phyloP scores from a whole-genome alignment of 2,113 vertebrate genomes.

The Xiphophorus maculatus region DNA sequence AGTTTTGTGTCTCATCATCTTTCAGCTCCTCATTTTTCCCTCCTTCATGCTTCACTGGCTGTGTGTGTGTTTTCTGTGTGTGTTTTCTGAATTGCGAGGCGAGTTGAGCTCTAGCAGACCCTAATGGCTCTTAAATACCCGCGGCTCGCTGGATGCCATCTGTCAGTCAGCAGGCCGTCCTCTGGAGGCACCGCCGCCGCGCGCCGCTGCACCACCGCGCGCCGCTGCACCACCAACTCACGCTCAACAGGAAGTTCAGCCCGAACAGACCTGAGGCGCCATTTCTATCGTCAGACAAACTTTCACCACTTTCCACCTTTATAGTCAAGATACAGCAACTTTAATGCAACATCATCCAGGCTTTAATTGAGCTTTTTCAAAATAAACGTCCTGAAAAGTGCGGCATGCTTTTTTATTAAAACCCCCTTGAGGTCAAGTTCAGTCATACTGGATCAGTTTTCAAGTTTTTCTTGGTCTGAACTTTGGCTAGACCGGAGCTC shows the following conservation, averaged over 20 bases:
- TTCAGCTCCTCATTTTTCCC: slow-evolving; percentile 52
- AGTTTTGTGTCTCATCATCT: slow-evolving; percentile 27
- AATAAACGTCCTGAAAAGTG: background rate
- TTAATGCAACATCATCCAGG: too few relatives aligned
- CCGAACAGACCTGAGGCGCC: slow-evolving; percentile 23
- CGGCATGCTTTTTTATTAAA: too few relatives aligned
- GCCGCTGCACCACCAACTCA: slow-evolving; percentile 30
- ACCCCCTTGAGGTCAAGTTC: too few relatives aligned
- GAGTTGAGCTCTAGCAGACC: slow-evolving; percentile 63
- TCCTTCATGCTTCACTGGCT: slow-evolving; percentile 65
- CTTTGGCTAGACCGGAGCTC: too few relatives aligned
- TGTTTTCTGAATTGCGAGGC: slow-evolving; percentile 48
- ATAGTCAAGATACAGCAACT: background rate
- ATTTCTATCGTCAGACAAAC: background rate
- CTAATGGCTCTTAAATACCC: slow-evolving; percentile 75
- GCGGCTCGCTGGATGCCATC: slow-evolving; percentile 60
- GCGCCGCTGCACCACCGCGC: too few relatives aligned
- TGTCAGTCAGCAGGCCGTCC: slow-evolving; percentile 66
- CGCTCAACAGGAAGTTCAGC: slow-evolving; percentile 34
- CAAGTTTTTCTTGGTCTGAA: too few relatives aligned
- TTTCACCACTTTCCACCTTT: background rate
- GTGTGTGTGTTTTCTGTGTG: slow-evolving; percentile 16
- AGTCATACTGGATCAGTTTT: too few relatives aligned
- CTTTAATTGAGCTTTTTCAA: too few relatives aligned
- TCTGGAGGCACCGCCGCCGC: background rate